Percentiles rank a stretch among this genome's conserved stretches.
These are phyloP conservation scores for Meandrina meandrites DNA, from an alignment of 92 coral and sea anemone species.

Conservation along the genomic window DNA sequence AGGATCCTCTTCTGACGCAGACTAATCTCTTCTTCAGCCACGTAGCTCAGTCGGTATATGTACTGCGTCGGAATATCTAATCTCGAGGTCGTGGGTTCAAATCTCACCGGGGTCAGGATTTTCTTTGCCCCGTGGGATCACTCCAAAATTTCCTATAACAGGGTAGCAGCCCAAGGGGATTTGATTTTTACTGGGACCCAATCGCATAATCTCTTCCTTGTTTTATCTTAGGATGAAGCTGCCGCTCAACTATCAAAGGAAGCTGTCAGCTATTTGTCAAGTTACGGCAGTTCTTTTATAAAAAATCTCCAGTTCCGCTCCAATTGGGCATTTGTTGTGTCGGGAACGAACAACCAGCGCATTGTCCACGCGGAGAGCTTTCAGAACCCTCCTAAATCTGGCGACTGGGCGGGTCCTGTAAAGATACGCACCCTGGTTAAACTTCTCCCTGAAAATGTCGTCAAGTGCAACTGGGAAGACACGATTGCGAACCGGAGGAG, in stretches of 20 bases:
- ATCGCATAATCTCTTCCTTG: no score
- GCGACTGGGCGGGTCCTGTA: constrained; percentile 66
- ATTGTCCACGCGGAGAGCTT: constrained; percentile 62
- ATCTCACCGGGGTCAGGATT: no score
- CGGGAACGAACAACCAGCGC: constrained; percentile 39
- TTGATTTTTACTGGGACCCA: no score
- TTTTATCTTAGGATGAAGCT: constrained; percentile 28
- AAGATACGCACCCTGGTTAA: constrained; percentile 59
- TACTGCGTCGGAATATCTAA: no score
- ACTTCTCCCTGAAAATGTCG: constrained; percentile 31
- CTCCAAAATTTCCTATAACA: no score
- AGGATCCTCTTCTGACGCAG: no score
- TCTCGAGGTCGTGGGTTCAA: no score
- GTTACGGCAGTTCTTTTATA: constrained; percentile 64
- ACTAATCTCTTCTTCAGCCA: no score
- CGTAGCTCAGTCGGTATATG: no score
- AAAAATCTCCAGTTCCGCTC: constrained; percentile 59
- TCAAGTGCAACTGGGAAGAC: constrained; percentile 60
- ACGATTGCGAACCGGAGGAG: constrained; percentile 59
- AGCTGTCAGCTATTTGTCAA: constrained; percentile 47
- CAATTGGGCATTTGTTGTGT: constrained; percentile 82
- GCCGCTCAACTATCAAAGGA: neutral
- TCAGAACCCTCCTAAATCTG: constrained; percentile 35
- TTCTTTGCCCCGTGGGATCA: no score
- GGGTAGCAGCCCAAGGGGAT: no score